These are phyloP conservation scores for Oryzias melastigma DNA, from an alignment of 2,113 vertebrate genomes.

Conservation along the genomic window DNA sequence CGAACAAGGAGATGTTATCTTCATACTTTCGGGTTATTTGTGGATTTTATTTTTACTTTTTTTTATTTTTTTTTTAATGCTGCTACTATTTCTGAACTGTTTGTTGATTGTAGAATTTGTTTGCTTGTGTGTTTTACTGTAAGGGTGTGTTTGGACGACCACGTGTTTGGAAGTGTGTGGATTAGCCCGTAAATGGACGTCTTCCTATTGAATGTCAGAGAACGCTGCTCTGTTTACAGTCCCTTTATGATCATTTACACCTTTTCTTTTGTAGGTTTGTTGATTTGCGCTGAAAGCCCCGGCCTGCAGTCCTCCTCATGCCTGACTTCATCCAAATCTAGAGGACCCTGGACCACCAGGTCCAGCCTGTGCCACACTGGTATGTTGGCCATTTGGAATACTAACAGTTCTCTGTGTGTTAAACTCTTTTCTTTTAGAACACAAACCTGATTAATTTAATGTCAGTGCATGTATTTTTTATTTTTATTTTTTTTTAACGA, in stretches of 20 bases:
- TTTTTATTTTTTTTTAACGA: constrained; percentile 3
- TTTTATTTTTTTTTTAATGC: constrained; percentile 7
- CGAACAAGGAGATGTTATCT: constrained; percentile 57
- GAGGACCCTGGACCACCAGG: constrained; percentile 63
- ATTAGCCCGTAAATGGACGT: constrained; percentile 34
- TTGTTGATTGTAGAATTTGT: constrained; percentile 56
- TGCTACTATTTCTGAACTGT: constrained; percentile 34
- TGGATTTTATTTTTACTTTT: constrained; percentile 1
- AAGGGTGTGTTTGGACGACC: constrained; percentile 42
- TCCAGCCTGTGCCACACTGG: constrained; percentile 49
- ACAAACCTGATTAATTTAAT: constrained; percentile 7
- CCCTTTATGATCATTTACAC: constrained; percentile 55
- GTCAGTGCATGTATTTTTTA: constrained; percentile 2
- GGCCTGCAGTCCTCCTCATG: constrained; percentile 71
- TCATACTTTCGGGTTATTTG: constrained; percentile 59
- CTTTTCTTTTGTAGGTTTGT: constrained; percentile 10
- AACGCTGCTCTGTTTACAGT: constrained; percentile 41
- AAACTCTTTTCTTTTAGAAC: constrained; percentile 11
- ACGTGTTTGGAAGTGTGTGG: constrained; percentile 53
- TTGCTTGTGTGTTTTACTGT: constrained; percentile 49
- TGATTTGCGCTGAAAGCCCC: constrained; percentile 44
- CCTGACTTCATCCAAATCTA: constrained; percentile 72
- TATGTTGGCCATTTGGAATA: constrained; percentile 67
- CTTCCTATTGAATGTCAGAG: constrained; percentile 37
- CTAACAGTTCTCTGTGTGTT: constrained; percentile 35